Evolutionary conservation across 2,888 invertebrate genomes (phyloP).

Genomic region (Pteria penguin): DNA sequence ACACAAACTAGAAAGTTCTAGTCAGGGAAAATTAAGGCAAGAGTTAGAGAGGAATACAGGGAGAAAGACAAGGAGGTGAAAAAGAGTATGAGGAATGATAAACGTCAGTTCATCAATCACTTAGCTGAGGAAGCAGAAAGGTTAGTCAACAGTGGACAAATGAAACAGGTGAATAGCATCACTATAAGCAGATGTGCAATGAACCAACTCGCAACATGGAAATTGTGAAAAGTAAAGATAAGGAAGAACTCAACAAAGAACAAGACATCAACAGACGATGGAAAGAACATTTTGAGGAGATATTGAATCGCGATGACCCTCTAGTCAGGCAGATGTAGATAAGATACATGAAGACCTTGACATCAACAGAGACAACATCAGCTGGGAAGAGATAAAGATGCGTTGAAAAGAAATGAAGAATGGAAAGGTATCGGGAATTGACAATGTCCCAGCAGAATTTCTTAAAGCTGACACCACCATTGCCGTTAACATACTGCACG

Average conservation of each 20-base stretch:
- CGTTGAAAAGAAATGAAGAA: background rate
- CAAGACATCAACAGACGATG: background rate
- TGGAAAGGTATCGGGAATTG: background rate
- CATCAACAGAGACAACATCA: too few relatives aligned
- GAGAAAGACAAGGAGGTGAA: background rate
- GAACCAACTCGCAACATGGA: background rate
- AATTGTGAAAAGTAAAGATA: too few relatives aligned
- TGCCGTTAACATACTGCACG: background rate
- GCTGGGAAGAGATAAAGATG: background rate
- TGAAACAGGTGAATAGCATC: background rate
- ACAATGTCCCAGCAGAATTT: background rate
- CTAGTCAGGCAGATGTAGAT: background rate
- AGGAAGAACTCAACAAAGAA: too few relatives aligned
- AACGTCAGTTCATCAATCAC: background rate
- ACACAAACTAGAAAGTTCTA: background rate
- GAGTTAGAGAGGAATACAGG: background rate
- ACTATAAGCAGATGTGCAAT: background rate
- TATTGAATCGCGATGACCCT: background rate
- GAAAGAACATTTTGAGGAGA: background rate
- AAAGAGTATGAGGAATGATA: background rate
- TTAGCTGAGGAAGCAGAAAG: background rate
- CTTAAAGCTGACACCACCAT: background rate
- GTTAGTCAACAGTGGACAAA: background rate
- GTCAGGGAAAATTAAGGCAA: background rate
- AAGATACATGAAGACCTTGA: background rate